Base-by-base conservation (phyloP, 2,888 invertebrate species). In the Apeira syringaria region DNA sequence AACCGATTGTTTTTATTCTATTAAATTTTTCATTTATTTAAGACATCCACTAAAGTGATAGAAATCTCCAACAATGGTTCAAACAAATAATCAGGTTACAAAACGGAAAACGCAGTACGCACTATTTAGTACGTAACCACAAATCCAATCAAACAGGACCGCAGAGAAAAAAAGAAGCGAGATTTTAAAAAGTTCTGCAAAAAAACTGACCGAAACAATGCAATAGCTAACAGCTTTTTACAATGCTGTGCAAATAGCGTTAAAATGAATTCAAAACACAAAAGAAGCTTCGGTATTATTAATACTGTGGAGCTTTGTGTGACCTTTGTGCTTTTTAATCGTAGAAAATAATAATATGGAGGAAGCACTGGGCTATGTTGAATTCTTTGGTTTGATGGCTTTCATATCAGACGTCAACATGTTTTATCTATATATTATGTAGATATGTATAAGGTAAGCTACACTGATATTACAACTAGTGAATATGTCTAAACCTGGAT, bases 71-170 rank as follows among this genome's bases (percentile, higher is more conserved):
- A 20, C 2, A 7, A 20, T 20, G 2, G 5, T 7, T 7, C 20
- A 20, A 20, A 20, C 7, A 20, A 5, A 20, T 7, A 20, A 7
- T 7, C 20, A 20, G 7, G 6, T 20, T 7, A 17, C 17, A n/a
- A n/a, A n/a, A n/a, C n/a, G n/a, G n/a, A n/a, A n/a, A 5, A 17
- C 17, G 17, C 6, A 5, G 17, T 6, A 17, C 1, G 17, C 20
- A 7, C 2, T 7, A 20, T 20, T 15, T 15, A 20, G 51, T 15
- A 28, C 4, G 6, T 41, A 47, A 47, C 43, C 49, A 30, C 30
- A 45, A 50, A 52, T 46, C 38, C 54, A 42, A 49, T 49, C 47
- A 47, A 42, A 29, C 42, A 40, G 45, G 37, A 38, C 54, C 50
- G 7, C 20, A 7, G 6, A 20, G 45, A 43, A 49, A 49, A 49